Percentiles rank a stretch among this genome's conserved stretches.
These are phyloP conservation scores for Amorpha juglandis DNA, from an alignment of 2,888 invertebrate species.

Conservation along the genomic window DNA sequence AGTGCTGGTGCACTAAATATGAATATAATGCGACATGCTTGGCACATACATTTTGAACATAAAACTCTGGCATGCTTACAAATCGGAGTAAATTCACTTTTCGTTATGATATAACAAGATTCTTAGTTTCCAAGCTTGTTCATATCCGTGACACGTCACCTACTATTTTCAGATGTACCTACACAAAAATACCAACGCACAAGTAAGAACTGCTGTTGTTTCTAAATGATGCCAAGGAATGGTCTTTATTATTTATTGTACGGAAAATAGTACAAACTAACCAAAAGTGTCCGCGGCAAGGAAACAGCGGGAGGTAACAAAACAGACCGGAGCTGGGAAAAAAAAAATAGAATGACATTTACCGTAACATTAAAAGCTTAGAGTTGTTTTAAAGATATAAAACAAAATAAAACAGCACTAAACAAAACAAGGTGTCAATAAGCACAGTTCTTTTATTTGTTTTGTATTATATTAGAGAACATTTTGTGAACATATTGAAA, in stretches of 20 bases:
- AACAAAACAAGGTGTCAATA: not conserved
- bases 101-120: slow-evolving; percentile 1
- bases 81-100: not conserved
- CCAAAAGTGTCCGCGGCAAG: slow-evolving; percentile 81
- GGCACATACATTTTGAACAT: not conserved
- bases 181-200: slow-evolving; percentile 16
- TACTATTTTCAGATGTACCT: slow-evolving; percentile 15
- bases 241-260: slow-evolving; percentile 80
- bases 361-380: slow-evolving; percentile 26
- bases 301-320: slow-evolving; percentile 78
- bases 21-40: too few relatives aligned
- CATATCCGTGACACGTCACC: slow-evolving; percentile 20
- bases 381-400: slow-evolving; percentile 21
- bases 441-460: not conserved
- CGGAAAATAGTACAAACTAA: slow-evolving; percentile 81
- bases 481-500: not conserved
- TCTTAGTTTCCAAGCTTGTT: slow-evolving; percentile 2
- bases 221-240: slow-evolving; percentile 41
- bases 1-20: too few relatives aligned
- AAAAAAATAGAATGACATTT: slow-evolving; percentile 51
- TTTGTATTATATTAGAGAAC: not conserved
- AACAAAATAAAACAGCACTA: not conserved
- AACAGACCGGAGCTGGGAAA: slow-evolving; percentile 75
- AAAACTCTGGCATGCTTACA: not conserved
- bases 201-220: slow-evolving; percentile 16